Base-by-base conservation (phyloP, 2,797 vertebrate genomes). In the Sparus aurata region DNA sequence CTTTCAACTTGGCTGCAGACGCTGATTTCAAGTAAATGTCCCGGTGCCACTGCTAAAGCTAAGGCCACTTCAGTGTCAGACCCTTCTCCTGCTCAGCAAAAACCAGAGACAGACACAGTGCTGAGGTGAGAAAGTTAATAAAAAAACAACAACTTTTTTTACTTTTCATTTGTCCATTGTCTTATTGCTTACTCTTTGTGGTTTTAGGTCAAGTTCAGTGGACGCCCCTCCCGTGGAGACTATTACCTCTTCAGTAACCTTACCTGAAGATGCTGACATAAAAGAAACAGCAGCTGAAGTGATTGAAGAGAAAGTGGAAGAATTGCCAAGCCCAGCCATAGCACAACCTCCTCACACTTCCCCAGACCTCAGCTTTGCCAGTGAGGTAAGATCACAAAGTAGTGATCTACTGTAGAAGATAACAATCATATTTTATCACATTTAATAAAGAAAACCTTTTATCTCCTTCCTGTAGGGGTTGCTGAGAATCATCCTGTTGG, bases 401-500 rank as follows among this genome's bases (percentile, higher is more conserved):
- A 16, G 11, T 63, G n/a, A 63, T 64, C 41, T 50, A 50, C 25
- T 63, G 43, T 9, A 23, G 12, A 30, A 47, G 10, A 69, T 66
- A 25, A 15, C 27, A 66, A 18, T 0, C 2, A 10, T 12, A 20
- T 47, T 46, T 15, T 10, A 34, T 75, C 17, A 13, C 1, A 30
- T 75, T 64, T 10, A 10, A 18, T 55, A 27, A 17, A 43, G 30
- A 23, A n/a, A 4, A 49, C 2, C 3, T n/a, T 16, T 23, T 1
- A 25, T 66, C 34, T 38, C 5, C 5, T 61, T 75, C 53, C 61
- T 90, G 18, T 86, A 98, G 97, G 96, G 94, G 12, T 92, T 97
- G 74, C 92, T 98, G 83, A 96, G 97, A 69, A 94, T 98, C 59
- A 94, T 97, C 50, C 91, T 98, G n/a, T 55, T 98, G 85, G 96